These are phyloP conservation scores for Drosophila teissieri DNA, from an alignment of 1,140 invertebrate genomes.

Conservation along the genomic window DNA sequence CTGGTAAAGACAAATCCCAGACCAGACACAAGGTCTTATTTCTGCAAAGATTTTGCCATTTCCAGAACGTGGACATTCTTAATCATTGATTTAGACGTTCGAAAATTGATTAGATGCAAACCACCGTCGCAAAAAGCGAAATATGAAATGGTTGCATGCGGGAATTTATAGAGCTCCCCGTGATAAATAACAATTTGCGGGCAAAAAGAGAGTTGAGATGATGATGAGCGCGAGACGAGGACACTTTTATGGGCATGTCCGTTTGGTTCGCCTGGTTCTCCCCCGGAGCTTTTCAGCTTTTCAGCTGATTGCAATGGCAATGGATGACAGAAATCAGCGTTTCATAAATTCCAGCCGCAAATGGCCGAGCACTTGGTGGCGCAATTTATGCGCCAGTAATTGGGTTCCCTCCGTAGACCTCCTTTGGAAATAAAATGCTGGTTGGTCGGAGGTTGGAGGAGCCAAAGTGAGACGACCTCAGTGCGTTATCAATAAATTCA, in stretches of 20 bases:
- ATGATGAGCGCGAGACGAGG: slow-evolving; percentile 64
- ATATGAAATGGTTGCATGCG: slow-evolving; percentile 22
- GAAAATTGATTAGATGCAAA: slow-evolving; percentile 75
- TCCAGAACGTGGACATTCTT: slow-evolving; percentile 66
- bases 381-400: slow-evolving; percentile 75
- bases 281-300: slow-evolving; percentile 34
- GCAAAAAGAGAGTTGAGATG: slow-evolving; percentile 18
- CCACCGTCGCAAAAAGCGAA: slow-evolving; percentile 17
- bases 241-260: slow-evolving; percentile 60
- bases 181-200: slow-evolving; percentile 81
- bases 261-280: slow-evolving; percentile 5
- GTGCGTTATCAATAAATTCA: slow-evolving; percentile 84
- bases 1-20: slow-evolving; percentile 8
- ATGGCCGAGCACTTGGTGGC: slow-evolving; percentile 65
- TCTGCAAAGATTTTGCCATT: slow-evolving; percentile 27
- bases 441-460: neutral
- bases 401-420: slow-evolving; percentile 49
- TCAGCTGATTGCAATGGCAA: slow-evolving; percentile 67
- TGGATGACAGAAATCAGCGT: slow-evolving; percentile 54
- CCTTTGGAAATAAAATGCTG: slow-evolving; percentile 15
- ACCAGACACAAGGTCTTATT: neutral
- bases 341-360: slow-evolving; percentile 73
- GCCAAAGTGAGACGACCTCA: slow-evolving; percentile 50
- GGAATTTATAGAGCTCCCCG: slow-evolving; percentile 66
- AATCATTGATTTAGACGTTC: slow-evolving; percentile 82